Percentiles rank a stretch among this genome's conserved stretches.
Conservation (phyloP, 2,797 vertebrate species). For the Aldrovandia affinis region DNA sequence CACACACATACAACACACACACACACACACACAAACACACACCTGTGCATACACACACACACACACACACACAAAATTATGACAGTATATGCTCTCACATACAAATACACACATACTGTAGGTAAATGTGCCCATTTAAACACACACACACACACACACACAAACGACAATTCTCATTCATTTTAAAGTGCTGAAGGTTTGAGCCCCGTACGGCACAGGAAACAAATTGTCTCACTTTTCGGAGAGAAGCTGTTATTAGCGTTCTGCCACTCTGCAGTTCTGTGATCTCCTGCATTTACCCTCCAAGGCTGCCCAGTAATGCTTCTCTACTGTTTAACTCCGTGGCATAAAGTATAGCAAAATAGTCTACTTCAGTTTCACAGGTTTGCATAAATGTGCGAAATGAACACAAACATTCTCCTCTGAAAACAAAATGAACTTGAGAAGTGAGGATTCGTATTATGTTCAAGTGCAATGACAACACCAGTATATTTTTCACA, state of each 20-base stretch:
- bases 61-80: neutral
- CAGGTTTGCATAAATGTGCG: neutral
- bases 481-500: too few species aligned
- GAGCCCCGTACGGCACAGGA: neutral
- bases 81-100: neutral
- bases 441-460: neutral
- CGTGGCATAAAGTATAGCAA: neutral
- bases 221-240: neutral
- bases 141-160: neutral
- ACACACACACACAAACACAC: neutral
- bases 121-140: too few species aligned
- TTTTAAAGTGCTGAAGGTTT: neutral
- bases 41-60: neutral
- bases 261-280: neutral
- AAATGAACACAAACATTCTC: neutral
- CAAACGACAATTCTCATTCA: neutral
- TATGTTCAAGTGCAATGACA: neutral
- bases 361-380: neutral
- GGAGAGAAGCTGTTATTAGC: neutral
- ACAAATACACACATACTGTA: neutral
- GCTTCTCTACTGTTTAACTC: slow-evolving; percentile 5
- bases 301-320: neutral
- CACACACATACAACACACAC: neutral
- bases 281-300: neutral
- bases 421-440: neutral